Evolutionary conservation across 2,113 vertebrate species (phyloP).

Genomic region (Tachysurus fulvidraco): DNA sequence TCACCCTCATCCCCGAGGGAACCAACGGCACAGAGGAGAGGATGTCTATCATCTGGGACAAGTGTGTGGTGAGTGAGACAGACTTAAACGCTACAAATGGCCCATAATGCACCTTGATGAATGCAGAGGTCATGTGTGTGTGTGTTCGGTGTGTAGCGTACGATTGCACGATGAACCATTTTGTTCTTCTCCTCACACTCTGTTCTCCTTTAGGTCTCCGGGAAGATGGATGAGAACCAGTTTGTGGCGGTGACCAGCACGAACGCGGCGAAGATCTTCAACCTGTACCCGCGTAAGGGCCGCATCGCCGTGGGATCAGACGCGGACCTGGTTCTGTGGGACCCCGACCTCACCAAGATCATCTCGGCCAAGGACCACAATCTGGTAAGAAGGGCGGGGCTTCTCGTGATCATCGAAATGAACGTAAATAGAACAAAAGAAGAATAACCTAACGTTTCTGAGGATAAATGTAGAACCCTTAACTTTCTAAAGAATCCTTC

Average conservation of each 20-base stretch:
- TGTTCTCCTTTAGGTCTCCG: slow-evolving; percentile 80
- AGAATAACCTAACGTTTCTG: neutral
- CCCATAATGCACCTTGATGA: neutral
- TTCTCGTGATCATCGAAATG: neutral
- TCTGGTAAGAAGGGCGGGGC: slow-evolving; percentile 65
- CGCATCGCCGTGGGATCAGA: slow-evolving; percentile 95
- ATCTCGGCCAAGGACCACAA: slow-evolving; percentile 98
- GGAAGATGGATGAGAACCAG: slow-evolving; percentile 99
- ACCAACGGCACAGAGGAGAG: slow-evolving; percentile 96
- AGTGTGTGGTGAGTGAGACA: slow-evolving; percentile 87
- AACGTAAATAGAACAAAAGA: neutral
- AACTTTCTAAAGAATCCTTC: neutral
- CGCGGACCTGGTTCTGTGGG: slow-evolving; percentile 96
- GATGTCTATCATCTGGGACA: slow-evolving; percentile 98
- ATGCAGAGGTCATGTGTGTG: neutral
- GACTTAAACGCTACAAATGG: neutral
- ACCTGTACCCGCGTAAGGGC: slow-evolving; percentile 95
- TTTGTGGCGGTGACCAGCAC: slow-evolving; percentile 98
- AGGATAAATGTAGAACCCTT: neutral
- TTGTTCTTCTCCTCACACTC: neutral
- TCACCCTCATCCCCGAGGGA: slow-evolving; percentile 94
- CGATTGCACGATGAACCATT: neutral
- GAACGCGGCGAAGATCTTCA: slow-evolving; percentile 97
- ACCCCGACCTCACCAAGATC: slow-evolving; percentile 89
- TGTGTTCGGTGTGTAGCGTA: neutral